phyloP scores from a whole-genome alignment of 2,113 vertebrate species.

The Saguinus imperator region DNA sequence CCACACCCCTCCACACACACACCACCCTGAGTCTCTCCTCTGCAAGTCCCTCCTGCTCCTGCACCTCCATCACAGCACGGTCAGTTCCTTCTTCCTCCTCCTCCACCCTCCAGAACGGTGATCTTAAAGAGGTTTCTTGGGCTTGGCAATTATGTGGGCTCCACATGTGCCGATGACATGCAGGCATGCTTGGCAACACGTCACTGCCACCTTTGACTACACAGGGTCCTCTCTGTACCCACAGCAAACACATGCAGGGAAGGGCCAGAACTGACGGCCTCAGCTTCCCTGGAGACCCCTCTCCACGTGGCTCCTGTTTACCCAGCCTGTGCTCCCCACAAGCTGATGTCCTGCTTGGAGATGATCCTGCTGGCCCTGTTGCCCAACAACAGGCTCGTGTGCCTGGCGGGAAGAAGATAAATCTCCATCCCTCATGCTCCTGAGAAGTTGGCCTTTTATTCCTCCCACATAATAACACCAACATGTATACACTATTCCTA shows the following conservation, averaged over 20 bases:
- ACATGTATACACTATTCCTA: fast-evolving
- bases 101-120: too few species aligned
- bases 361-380: neutral
- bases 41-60: too few species aligned
- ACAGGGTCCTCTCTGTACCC: neutral
- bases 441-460: neutral
- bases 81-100: too few species aligned
- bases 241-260: too few species aligned
- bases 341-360: too few species aligned
- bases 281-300: neutral
- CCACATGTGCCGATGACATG: fast-evolving
- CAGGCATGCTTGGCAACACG: fast-evolving
- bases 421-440: neutral
- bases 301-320: too few species aligned
- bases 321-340: too few species aligned
- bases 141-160: neutral
- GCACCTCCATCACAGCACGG: too few species aligned
- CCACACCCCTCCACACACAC: too few species aligned
- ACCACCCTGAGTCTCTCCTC: too few species aligned
- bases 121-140: neutral
- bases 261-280: fast-evolving
- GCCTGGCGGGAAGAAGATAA: neutral
- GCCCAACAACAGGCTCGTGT: neutral
- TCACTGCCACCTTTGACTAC: too few species aligned
- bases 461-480: neutral